These are phyloP conservation scores for Terrapene triunguis DNA, from an alignment of 2,113 vertebrate genomes.

Conservation along the genomic window DNA sequence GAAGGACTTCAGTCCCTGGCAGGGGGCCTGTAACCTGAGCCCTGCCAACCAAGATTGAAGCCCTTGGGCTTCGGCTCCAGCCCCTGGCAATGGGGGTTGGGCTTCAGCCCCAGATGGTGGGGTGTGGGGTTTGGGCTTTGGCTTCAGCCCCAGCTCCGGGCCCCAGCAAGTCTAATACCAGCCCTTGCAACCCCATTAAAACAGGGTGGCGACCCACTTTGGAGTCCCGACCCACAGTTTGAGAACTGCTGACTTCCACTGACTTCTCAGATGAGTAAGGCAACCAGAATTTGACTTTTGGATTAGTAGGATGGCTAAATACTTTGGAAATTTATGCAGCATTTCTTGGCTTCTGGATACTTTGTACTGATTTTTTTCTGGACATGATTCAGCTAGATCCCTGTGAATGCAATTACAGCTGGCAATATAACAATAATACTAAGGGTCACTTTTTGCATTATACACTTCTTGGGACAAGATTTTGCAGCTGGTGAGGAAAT, in stretches of 20 bases:
- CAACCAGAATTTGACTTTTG: background rate
- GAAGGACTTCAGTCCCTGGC: too few species aligned
- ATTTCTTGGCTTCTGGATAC: conserved; percentile 4
- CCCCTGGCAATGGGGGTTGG: too few species aligned
- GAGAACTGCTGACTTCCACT: background rate
- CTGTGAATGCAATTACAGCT: background rate
- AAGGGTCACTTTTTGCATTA: background rate
- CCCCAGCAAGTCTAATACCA: too few species aligned
- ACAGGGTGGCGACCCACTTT: too few species aligned
- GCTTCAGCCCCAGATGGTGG: too few species aligned
- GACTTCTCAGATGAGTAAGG: background rate
- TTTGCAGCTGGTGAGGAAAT: background rate
- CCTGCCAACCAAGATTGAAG: too few species aligned
- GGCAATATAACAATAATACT: background rate
- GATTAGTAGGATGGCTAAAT: background rate
- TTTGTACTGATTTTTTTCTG: background rate
- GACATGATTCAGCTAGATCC: background rate
- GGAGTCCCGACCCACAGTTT: too few species aligned
- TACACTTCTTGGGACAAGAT: background rate
- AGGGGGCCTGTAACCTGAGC: too few species aligned
- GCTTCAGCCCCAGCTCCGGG: too few species aligned
- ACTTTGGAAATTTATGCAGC: background rate
- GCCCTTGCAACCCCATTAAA: too few species aligned
- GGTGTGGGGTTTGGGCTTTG: too few species aligned
- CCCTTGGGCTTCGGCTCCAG: too few species aligned